Evolutionary conservation across 2,888 invertebrate genomes (phyloP).

Genomic region (Ceratothoa steindachneri): DNA sequence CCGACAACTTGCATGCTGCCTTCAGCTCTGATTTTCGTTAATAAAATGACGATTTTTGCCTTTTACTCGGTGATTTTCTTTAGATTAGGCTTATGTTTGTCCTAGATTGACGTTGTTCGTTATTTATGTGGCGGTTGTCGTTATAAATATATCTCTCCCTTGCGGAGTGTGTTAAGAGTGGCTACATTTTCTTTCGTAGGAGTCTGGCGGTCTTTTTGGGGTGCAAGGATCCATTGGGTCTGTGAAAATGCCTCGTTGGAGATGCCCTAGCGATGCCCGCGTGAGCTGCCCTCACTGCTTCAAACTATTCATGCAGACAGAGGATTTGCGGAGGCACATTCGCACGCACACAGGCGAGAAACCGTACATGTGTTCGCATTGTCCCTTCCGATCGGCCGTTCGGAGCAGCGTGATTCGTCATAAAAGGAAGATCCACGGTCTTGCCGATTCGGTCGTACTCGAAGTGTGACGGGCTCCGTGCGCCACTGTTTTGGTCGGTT

Average conservation of each 20-base stretch:
- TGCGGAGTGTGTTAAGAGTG: not conserved
- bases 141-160: too few species aligned
- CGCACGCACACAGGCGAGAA: constrained; percentile 30
- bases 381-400: constrained; percentile 31
- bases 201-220: not conserved
- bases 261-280: not conserved
- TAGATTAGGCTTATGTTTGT: too few species aligned
- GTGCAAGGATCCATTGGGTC: not conserved
- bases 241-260: not conserved
- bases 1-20: too few species aligned
- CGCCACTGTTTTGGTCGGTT: too few species aligned
- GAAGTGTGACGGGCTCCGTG: too few species aligned
- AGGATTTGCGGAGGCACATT: constrained; percentile 28
- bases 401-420: constrained; percentile 32
- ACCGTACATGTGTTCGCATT: constrained; percentile 29
- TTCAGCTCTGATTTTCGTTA: too few species aligned
- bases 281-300: constrained; percentile 27
- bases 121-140: too few species aligned
- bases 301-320: constrained; percentile 28
- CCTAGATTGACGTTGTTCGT: too few species aligned
- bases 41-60: too few species aligned
- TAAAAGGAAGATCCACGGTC: constrained; percentile 24
- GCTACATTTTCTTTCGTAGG: not conserved
- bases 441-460: not conserved
- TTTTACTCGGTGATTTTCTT: too few species aligned